A percentile compares a stretch with the other conserved stretches of the same genome.
phyloP scores from a whole-genome alignment of 1,140 invertebrate genomes.

The Ptiloglossa arizonensis region DNA sequence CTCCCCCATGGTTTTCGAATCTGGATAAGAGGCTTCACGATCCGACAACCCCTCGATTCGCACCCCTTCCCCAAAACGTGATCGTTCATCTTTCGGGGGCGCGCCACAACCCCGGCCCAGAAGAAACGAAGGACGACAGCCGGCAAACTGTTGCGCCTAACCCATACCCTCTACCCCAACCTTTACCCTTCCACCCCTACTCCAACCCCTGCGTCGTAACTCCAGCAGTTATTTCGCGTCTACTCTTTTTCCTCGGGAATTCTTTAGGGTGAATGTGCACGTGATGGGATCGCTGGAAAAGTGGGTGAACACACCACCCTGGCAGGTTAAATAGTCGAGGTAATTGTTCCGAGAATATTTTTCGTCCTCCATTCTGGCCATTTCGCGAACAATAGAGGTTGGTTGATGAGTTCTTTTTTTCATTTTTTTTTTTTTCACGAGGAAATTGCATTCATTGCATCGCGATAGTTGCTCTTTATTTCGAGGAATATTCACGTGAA shows the following conservation, averaged over 20 bases:
- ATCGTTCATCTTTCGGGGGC: conserved; percentile 20
- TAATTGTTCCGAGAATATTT: not conserved
- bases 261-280: not conserved
- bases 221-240: conserved; percentile 23
- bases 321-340: not conserved
- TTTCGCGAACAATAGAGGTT: not conserved
- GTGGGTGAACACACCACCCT: not conserved
- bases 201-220: not conserved
- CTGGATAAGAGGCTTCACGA: conserved; percentile 4
- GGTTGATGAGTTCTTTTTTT: not conserved
- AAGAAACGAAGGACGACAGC: conserved; percentile 43
- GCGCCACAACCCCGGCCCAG: conserved; percentile 10
- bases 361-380: not conserved
- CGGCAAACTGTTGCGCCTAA: conserved; percentile 57
- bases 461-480: not conserved
- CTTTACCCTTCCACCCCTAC: not conserved
- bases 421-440: too few relatives aligned
- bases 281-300: not conserved
- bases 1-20: not conserved
- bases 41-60: not conserved
- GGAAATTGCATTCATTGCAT: not conserved
- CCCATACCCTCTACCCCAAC: not conserved
- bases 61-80: not conserved
- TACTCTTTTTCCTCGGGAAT: conserved; percentile 18
- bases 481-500: too few relatives aligned